These are phyloP conservation scores for Acanthococcus lagerstroemiae DNA, from an alignment of 2,888 invertebrate genomes.

Conservation along the genomic window DNA sequence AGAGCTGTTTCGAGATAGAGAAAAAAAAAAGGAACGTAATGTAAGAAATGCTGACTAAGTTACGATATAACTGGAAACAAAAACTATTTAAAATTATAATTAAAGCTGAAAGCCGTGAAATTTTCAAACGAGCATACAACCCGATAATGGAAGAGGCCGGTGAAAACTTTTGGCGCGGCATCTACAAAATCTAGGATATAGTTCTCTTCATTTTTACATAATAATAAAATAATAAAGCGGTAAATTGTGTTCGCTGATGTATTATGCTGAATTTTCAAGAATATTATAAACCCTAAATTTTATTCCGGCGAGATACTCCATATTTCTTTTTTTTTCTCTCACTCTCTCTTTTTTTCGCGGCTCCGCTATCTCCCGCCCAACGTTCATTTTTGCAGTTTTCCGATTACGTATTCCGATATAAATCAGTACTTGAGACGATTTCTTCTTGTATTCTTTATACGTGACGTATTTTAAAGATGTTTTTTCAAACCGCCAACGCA, in stretches of 20 bases:
- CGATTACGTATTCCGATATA: not conserved
- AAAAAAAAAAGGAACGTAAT: not conserved
- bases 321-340: not conserved
- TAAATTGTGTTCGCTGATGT: constrained; percentile 19
- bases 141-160: constrained; percentile 17
- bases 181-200: not conserved
- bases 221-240: constrained; percentile 23
- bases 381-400: no score
- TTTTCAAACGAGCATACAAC: constrained; percentile 9
- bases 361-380: no score
- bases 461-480: constrained; percentile 22
- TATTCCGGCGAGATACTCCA: not conserved
- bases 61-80: not conserved
- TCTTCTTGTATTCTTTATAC: not conserved
- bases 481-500: constrained; percentile 21
- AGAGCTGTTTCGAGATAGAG: no score
- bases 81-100: constrained; percentile 23
- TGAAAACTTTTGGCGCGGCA: not conserved
- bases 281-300: not conserved
- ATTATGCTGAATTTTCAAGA: constrained; percentile 5
- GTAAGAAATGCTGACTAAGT: not conserved
- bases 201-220: constrained; percentile 7
- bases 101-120: constrained; percentile 22
- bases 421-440: not conserved
- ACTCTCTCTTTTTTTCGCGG: no score